Evolutionary conservation across 2,888 invertebrate genomes (phyloP).

Genomic region (Thysanoteuthis rhombus): DNA sequence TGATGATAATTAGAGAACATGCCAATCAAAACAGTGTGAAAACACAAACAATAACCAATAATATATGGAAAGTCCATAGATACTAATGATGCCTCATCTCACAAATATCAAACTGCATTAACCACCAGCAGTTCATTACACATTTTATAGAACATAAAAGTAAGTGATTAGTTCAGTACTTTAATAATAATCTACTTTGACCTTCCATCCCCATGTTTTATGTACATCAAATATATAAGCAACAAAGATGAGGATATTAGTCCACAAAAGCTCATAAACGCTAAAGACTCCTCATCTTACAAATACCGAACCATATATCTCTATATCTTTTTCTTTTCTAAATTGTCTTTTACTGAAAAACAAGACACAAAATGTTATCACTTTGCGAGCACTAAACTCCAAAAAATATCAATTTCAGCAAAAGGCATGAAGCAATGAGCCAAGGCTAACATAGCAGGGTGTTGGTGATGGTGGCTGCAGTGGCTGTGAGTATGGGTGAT

Average conservation of each 20-base stretch:
- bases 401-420: neutral
- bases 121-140: neutral
- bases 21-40: slow-evolving; percentile 12
- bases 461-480: neutral
- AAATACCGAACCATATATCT: neutral
- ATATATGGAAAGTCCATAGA: neutral
- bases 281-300: neutral
- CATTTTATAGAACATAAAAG: neutral
- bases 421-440: neutral
- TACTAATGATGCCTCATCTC: neutral
- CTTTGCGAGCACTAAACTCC: neutral
- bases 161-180: neutral
- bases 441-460: neutral
- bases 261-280: neutral
- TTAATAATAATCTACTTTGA: neutral
- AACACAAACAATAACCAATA: neutral
- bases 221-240: neutral
- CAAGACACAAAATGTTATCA: neutral
- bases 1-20: neutral
- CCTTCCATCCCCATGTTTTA: neutral
- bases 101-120: neutral
- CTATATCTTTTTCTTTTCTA: neutral
- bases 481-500: neutral
- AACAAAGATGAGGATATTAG: neutral
- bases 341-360: neutral